These are phyloP conservation scores for Orthosia incerta DNA, from an alignment of 2,888 invertebrate species.

Conservation along the genomic window DNA sequence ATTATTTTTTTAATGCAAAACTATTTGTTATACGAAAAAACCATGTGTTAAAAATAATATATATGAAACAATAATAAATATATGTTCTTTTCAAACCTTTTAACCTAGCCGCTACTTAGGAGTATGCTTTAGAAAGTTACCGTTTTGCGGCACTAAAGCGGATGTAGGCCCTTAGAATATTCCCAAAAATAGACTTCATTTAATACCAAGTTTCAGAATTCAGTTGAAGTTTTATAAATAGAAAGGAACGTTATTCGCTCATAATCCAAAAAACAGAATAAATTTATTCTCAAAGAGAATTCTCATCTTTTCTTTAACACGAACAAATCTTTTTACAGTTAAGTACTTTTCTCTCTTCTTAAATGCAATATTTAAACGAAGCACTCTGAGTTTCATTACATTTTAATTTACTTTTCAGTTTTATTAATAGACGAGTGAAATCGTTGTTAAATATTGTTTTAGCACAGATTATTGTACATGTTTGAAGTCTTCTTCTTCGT, in stretches of 20 bases:
- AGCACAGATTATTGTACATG: not conserved
- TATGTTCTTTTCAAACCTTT: no score
- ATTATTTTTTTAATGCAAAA: no score
- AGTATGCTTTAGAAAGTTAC: no score
- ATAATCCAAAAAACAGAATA: conserved; percentile 23
- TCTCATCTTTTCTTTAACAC: not conserved
- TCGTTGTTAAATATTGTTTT: conserved; percentile 12
- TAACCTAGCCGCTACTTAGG: no score
- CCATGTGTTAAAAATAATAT: no score
- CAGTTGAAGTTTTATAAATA: conserved; percentile 24
- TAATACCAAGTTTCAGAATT: conserved; percentile 12
- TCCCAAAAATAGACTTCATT: not conserved
- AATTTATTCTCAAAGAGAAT: conserved; percentile 17
- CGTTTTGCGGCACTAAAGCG: no score
- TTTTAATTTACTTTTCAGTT: conserved; percentile 10
- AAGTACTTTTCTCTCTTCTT: conserved; percentile 30
- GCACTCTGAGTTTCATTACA: conserved; percentile 5
- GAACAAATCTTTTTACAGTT: conserved; percentile 31
- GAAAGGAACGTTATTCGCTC: not conserved
- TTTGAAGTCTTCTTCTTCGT: not conserved
- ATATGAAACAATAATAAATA: no score
- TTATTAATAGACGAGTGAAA: conserved; percentile 1
- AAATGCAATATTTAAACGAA: conserved; percentile 41
- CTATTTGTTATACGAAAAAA: no score
- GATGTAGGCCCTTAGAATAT: no score